Evolutionary conservation across 2,888 invertebrate species (phyloP), one percentile per base, ranked within the genome.

Genomic region (Ichneumoninae sp.): DNA sequence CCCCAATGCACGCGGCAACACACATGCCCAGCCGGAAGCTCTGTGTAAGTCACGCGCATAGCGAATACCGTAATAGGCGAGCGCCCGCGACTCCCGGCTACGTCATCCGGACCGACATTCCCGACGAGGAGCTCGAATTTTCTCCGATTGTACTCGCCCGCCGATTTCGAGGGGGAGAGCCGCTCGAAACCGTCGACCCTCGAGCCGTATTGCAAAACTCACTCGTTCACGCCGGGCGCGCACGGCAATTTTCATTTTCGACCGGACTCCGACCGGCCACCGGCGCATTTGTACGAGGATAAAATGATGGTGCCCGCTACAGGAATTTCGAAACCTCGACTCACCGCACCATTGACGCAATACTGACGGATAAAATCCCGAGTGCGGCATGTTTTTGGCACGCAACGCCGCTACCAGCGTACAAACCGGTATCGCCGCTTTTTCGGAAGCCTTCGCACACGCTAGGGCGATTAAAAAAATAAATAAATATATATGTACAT

Each of bases 111-210:
- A 22, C 22, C 71, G 71, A 8, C 71, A 22, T 36, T 71, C 36
- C 71, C 40, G 36, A 40, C 71, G 57, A 57, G 36, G 26, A 57
- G 57, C 71, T 71, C 71, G n/a, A 71, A 71, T 71, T 71, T 71
- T 71, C 57, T 57, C 57, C 57, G 26, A 71, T 71, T 71, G 57
- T 57, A 57, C 40, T 40, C 54, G 26, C 13, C 36, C 71, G 57
- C 22, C 19, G 22, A n/a, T 54, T 36, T 52, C 36, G 22, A 47
- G 44, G 10, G 44, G 22, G 19, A 5, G 19, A 5, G 22, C 54
- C 50, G 30, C 69, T 57, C 40, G 71, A 71, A 71, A 71, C 40
- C 54, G 54, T 57, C 40, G 19, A 57, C 71, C 71, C 71, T 71
- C 71, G 52, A 70, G 70, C 70, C 33, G 52, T 70, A 52, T 70